Evolutionary conservation across 2,888 invertebrate genomes (phyloP), one percentile per base, ranked within the genome.

Genomic region (Plagiodera versicolora): DNA sequence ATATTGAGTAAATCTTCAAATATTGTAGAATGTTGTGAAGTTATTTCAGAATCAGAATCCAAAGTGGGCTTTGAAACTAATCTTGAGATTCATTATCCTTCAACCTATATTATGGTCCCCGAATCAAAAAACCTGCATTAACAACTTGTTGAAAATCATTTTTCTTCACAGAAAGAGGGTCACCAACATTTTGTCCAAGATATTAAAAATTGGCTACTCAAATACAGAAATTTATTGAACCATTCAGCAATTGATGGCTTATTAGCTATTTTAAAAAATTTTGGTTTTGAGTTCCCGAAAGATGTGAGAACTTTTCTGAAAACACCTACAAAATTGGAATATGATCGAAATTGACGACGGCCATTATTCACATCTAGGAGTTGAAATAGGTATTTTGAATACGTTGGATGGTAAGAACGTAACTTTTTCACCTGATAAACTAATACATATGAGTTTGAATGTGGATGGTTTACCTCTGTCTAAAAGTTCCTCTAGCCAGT

Each of bases 161-260:
- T 49, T 49, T 24, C 18, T 24, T 30, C 49, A 49, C 28, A 49
- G 39, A 39, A 39, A 30, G 30, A 30, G 49, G 49, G 30, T 30
- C 49, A 49, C 30, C 49, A 49, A 20, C 11, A 49, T 49, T 49
- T 49, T 30, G 49, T 49, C 30, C 49, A 16, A 49, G 14, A 49
- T 49, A 49, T 49, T n/a, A 30, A 49, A 49, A 49, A 19, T 49
- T 30, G 49, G 49, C 24, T 49, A 49, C 49, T 49, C 30, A 49
- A n/a, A 30, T 49, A 49, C 30, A 49, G 49, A 30, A 6, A 49
- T 49, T 49, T 30, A 49, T 49, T 30, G 49, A 49, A 28, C 30
- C 28, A 30, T 49, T 30, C 49, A 32, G 28, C 30, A 49, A 28
- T 49, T 30, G 16, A 49, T 49, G 49, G 10, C 49, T 28, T 49